phyloP scores from a whole-genome alignment of 2,113 vertebrate species.

The Neopipo cinnamomea region DNA sequence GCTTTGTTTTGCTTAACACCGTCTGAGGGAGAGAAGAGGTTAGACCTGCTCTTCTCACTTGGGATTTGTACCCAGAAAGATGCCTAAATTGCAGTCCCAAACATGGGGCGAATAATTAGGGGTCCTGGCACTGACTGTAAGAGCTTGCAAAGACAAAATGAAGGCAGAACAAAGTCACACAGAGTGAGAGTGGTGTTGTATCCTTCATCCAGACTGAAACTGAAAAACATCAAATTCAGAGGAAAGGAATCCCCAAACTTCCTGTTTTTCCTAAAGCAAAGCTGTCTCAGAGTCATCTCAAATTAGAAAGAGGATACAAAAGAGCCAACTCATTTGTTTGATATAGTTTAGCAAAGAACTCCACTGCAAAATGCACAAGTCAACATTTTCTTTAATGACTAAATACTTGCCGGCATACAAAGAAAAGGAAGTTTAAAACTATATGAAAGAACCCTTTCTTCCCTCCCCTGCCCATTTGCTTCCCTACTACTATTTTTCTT shows the following conservation, averaged over 20 bases:
- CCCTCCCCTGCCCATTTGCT: neutral
- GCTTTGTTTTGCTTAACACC: neutral
- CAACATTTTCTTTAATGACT: conserved; percentile 3
- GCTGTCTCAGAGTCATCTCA: neutral
- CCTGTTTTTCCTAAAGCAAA: neutral
- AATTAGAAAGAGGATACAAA: conserved; percentile 64
- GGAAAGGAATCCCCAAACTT: conserved; percentile 50
- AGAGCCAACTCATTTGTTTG: neutral
- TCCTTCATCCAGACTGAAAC: neutral
- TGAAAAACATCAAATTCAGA: neutral
- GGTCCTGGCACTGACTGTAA: neutral
- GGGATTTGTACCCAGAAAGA: neutral
- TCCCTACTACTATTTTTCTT: neutral
- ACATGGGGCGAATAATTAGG: fast-evolving
- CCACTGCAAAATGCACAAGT: neutral
- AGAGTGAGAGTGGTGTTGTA: neutral
- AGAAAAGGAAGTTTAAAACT: neutral
- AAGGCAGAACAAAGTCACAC: neutral
- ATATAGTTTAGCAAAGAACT: neutral
- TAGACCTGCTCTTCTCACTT: neutral
- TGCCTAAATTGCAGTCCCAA: neutral
- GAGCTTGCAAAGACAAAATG: neutral
- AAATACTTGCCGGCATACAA: neutral
- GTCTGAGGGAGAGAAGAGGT: neutral
- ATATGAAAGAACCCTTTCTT: neutral